Conservation (phyloP, 2,113 vertebrate species). For the Cheilinus undulatus region DNA sequence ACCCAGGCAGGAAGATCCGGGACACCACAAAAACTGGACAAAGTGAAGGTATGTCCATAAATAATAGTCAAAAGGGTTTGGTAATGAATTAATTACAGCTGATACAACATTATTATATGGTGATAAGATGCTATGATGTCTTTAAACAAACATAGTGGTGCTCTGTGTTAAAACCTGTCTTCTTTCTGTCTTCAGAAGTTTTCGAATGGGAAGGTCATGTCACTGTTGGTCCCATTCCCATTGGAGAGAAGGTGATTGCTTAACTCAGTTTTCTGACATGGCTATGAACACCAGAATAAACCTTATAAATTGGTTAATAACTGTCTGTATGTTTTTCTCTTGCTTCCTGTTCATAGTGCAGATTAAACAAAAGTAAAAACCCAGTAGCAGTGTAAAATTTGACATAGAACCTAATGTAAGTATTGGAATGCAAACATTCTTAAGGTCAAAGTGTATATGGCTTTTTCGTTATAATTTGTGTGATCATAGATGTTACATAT, state of each 20-base stretch:
- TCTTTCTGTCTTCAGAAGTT: slow-evolving; percentile 52
- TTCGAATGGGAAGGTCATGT: slow-evolving; percentile 66
- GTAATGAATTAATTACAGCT: background rate
- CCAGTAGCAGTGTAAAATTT: background rate
- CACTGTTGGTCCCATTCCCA: slow-evolving; percentile 59
- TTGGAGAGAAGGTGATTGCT: slow-evolving; percentile 31
- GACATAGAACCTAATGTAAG: slow-evolving; percentile 4
- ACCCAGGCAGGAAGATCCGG: slow-evolving; percentile 27
- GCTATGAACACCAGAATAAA: slow-evolving; percentile 56
- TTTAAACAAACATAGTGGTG: background rate
- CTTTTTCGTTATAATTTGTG: slow-evolving; percentile 1
- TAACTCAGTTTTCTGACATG: slow-evolving; percentile 35
- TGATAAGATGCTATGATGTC: too few species aligned
- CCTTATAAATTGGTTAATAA: slow-evolving; percentile 36
- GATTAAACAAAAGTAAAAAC: slow-evolving; percentile 1
- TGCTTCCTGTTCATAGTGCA: slow-evolving; percentile 15
- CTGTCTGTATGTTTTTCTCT: slow-evolving; percentile 39
- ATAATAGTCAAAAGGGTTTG: background rate
- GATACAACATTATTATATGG: too few species aligned
- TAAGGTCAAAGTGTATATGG: background rate
- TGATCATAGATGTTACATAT: slow-evolving; percentile 18
- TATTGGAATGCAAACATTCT: background rate
- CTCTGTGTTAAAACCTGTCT: background rate
- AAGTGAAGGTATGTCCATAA: slow-evolving; percentile 39
- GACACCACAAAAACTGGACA: slow-evolving; percentile 4